These are phyloP conservation scores for Turdus rufiventris DNA, from an alignment of 2,113 vertebrate species.

Conservation along the genomic window DNA sequence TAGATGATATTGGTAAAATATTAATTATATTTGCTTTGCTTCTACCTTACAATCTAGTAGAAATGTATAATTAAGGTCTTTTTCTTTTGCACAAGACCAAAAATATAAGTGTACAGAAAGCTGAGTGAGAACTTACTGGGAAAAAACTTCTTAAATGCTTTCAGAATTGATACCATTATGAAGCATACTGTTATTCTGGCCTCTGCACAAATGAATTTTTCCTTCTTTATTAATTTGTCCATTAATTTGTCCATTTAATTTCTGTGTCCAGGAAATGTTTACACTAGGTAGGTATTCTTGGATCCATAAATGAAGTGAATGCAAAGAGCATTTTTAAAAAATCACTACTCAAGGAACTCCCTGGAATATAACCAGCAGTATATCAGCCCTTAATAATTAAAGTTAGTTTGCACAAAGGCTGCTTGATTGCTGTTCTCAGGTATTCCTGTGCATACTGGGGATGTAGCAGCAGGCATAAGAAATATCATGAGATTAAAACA, in stretches of 20 bases:
- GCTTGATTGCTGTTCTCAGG: background rate
- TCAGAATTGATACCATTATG: background rate
- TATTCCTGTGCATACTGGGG: background rate
- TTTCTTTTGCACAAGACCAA: background rate
- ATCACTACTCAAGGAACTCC: background rate
- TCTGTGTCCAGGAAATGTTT: background rate
- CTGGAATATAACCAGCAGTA: background rate
- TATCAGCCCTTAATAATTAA: background rate
- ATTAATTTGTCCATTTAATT: background rate
- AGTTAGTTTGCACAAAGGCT: background rate
- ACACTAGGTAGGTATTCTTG: background rate
- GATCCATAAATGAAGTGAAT: background rate
- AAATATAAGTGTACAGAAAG: background rate
- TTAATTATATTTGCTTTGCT: background rate
- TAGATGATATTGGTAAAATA: background rate
- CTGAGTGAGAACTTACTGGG: background rate
- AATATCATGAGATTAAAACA: background rate
- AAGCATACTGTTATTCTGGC: background rate
- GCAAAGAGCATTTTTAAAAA: background rate
- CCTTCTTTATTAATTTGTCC: background rate
- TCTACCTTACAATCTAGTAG: background rate
- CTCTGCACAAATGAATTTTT: background rate
- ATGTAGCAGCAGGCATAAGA: background rate
- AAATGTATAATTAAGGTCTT: background rate
- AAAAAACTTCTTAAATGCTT: background rate